Conservation (phyloP, 2,113 vertebrate species). For the Isurus oxyrinchus region DNA sequence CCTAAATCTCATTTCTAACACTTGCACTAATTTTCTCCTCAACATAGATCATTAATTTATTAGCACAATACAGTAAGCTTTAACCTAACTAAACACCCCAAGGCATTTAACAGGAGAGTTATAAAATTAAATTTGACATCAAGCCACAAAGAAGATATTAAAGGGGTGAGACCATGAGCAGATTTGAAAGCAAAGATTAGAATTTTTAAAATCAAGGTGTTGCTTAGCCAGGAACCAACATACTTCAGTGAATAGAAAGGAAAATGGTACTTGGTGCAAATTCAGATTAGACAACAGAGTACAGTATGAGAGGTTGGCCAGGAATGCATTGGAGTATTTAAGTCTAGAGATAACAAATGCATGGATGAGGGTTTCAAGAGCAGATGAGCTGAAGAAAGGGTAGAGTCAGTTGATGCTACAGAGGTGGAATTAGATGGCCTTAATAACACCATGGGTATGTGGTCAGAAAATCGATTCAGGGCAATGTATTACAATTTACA, state of each 20-base stretch:
- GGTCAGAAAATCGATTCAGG: background rate
- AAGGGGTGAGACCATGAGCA: background rate
- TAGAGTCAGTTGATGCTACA: background rate
- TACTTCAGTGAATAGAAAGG: background rate
- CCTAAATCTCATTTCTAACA: background rate
- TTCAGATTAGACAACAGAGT: background rate
- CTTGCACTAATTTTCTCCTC: background rate
- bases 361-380: background rate
- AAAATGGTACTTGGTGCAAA: background rate
- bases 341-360: background rate
- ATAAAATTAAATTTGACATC: background rate
- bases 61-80: background rate
- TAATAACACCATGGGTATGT: background rate
- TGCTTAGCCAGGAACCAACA: background rate
- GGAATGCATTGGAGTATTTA: background rate
- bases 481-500: background rate
- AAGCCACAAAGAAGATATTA: background rate
- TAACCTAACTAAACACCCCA: background rate
- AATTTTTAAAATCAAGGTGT: background rate
- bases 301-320: background rate
- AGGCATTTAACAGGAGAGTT: background rate
- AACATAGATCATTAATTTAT: background rate
- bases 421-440: no score
- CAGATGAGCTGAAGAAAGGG: background rate
- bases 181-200: background rate